These are phyloP conservation scores for Nematostella vectensis DNA, from an alignment of 92 coral and sea anemone species.

Conservation along the genomic window DNA sequence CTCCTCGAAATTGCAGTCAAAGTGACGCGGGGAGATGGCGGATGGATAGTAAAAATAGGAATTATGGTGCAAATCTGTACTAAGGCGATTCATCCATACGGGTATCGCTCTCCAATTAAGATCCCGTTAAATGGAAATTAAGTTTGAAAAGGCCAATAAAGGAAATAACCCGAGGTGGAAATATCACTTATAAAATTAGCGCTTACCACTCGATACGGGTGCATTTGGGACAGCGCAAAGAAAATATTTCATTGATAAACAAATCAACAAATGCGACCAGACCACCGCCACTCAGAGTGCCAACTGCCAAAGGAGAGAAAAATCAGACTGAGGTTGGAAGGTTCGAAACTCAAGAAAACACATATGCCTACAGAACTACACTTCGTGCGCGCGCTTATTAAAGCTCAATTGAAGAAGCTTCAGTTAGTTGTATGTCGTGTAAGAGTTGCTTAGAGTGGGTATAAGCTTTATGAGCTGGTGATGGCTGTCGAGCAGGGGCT, in stretches of 20 bases:
- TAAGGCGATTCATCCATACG: neutral
- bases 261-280: conserved; percentile 11
- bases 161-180: conserved; percentile 12
- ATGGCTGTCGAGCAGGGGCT: too few species aligned
- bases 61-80: conserved; percentile 13
- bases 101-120: conserved; percentile 33
- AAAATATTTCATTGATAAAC: conserved; percentile 22
- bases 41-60: neutral
- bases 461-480: too few species aligned
- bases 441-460: too few species aligned
- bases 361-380: too few species aligned
- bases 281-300: conserved; percentile 21
- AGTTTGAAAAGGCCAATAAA: conserved; percentile 42
- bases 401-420: too few species aligned
- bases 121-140: conserved; percentile 43
- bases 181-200: conserved; percentile 36
- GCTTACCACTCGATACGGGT: conserved; percentile 2
- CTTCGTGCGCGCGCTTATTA: too few species aligned
- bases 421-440: too few species aligned
- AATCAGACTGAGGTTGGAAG: too few species aligned
- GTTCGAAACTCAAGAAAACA: too few species aligned
- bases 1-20: conserved; percentile 28
- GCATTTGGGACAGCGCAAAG: conserved; percentile 4
- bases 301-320: conserved; percentile 18
- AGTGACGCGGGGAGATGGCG: conserved; percentile 13